A percentile compares a stretch with the other conserved stretches of the same genome.
phyloP scores from a whole-genome alignment of 2,888 invertebrate species.

The Caenorhabditis virilis region DNA sequence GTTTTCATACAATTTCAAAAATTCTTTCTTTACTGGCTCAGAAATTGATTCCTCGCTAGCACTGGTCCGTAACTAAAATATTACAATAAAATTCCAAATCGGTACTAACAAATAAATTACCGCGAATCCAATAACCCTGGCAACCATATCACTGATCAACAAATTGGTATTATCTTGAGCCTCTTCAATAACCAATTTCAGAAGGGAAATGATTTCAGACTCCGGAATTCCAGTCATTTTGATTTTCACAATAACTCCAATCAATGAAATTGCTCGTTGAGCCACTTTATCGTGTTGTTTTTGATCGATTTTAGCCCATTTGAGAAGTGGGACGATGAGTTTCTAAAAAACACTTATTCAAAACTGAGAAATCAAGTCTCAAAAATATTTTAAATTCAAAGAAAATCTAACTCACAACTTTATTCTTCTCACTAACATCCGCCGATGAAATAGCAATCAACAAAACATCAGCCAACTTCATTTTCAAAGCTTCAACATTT shows the following conservation, averaged over 20 bases:
- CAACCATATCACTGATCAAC: slow-evolving; percentile 19
- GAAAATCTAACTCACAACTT: slow-evolving; percentile 31
- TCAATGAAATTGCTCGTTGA: slow-evolving; percentile 22
- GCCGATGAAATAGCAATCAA: slow-evolving; percentile 47
- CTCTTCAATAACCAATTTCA: slow-evolving; percentile 24
- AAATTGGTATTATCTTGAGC: slow-evolving; percentile 18
- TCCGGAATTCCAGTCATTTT: slow-evolving; percentile 19
- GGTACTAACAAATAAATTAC: too few species aligned
- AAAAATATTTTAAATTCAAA: too few species aligned
- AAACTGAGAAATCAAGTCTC: neutral
- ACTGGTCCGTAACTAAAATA: slow-evolving; percentile 22
- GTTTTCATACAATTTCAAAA: slow-evolving; percentile 20
- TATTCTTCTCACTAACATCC: slow-evolving; percentile 34
- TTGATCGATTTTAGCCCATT: slow-evolving; percentile 37
- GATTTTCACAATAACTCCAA: slow-evolving; percentile 26
- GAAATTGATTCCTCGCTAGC: slow-evolving; percentile 4
- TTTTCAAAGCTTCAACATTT: slow-evolving; percentile 36
- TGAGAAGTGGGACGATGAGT: slow-evolving; percentile 44
- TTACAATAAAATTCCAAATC: too few species aligned
- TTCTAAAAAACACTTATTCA: slow-evolving; percentile 17
- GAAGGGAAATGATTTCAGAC: slow-evolving; percentile 12
- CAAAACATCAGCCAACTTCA: slow-evolving; percentile 49
- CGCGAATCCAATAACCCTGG: slow-evolving; percentile 24
- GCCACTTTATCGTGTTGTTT: slow-evolving; percentile 30
- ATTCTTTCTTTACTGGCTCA: slow-evolving; percentile 14